phyloP scores from a whole-genome alignment of 1,140 invertebrate genomes.

The Musca domestica region DNA sequence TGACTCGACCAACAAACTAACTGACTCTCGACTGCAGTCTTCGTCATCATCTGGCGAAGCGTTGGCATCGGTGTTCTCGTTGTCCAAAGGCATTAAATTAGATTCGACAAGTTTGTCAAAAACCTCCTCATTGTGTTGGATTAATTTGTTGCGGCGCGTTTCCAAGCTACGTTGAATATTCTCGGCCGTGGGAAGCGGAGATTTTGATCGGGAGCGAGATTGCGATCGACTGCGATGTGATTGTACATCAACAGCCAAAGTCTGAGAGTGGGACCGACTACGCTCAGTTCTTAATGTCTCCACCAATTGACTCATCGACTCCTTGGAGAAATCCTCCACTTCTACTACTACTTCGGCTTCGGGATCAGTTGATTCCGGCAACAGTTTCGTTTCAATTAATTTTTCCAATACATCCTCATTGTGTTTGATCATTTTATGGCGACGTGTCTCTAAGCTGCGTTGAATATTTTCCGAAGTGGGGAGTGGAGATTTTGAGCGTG shows the following conservation, averaged over 20 bases:
- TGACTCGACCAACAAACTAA: conserved; percentile 37
- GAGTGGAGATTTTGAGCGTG: conserved; percentile 39
- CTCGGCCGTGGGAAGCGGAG: conserved; percentile 41
- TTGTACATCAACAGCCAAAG: conserved; percentile 38
- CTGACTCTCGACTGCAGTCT: background rate
- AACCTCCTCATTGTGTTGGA: conserved; percentile 42
- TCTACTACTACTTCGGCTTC: background rate
- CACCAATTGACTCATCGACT: conserved; percentile 39
- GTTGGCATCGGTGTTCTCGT: background rate
- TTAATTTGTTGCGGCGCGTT: conserved; percentile 33
- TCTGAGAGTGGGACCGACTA: conserved; percentile 9
- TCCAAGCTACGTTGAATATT: conserved; percentile 39
- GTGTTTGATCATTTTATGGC: conserved; percentile 38
- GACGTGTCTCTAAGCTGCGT: conserved; percentile 37
- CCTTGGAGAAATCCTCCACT: conserved; percentile 30
- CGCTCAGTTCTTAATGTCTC: conserved; percentile 41
- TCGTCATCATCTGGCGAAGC: background rate
- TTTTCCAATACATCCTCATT: conserved; percentile 43
- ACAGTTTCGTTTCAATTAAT: conserved; percentile 25
- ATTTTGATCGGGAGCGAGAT: conserved; percentile 37
- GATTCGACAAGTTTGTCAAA: conserved; percentile 30
- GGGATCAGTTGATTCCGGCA: background rate
- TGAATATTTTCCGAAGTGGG: conserved; percentile 42
- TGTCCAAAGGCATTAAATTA: background rate
- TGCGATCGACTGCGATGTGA: conserved; percentile 32